Percentiles rank a stretch among this genome's conserved stretches.
phyloP scores from a whole-genome alignment of 2,113 vertebrate species.

The Nanger granti region DNA sequence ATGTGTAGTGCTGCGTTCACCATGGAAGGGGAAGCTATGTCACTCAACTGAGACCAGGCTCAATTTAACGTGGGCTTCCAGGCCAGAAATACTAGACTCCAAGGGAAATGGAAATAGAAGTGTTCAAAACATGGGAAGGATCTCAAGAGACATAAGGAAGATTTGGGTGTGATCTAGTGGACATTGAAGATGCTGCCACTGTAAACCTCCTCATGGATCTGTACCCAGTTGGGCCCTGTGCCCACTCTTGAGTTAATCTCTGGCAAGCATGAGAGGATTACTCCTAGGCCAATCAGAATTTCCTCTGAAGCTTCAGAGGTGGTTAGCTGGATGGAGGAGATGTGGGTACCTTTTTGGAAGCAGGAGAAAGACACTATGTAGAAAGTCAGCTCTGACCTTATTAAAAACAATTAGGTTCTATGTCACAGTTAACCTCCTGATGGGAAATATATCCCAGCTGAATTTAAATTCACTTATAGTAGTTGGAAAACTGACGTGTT shows the following conservation, averaged over 20 bases:
- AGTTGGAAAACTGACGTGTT: not conserved
- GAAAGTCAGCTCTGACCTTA: not conserved
- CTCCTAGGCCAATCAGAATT: not conserved
- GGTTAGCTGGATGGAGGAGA: not conserved
- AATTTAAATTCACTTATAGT: slow-evolving; percentile 19
- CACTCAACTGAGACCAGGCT: not conserved
- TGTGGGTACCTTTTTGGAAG: not conserved
- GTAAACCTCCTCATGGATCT: not conserved
- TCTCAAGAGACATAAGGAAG: slow-evolving; percentile 8
- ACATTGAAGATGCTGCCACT: not conserved
- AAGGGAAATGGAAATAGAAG: slow-evolving; percentile 26
- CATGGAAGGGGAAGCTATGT: not conserved
- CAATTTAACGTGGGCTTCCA: not conserved
- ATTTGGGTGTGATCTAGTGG: not conserved
- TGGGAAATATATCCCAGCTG: not conserved
- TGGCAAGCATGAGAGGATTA: not conserved
- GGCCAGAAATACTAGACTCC: not conserved
- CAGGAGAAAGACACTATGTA: not conserved
- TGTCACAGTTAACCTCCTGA: not conserved
- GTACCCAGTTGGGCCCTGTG: not conserved
- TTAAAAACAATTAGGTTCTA: not conserved
- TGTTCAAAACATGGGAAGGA: not conserved
- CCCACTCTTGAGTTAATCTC: not conserved
- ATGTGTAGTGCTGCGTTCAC: not conserved
- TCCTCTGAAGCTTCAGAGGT: not conserved